phyloP scores from a whole-genome alignment of 2,888 invertebrate genomes.

The Drosophila parthenogenetica region DNA sequence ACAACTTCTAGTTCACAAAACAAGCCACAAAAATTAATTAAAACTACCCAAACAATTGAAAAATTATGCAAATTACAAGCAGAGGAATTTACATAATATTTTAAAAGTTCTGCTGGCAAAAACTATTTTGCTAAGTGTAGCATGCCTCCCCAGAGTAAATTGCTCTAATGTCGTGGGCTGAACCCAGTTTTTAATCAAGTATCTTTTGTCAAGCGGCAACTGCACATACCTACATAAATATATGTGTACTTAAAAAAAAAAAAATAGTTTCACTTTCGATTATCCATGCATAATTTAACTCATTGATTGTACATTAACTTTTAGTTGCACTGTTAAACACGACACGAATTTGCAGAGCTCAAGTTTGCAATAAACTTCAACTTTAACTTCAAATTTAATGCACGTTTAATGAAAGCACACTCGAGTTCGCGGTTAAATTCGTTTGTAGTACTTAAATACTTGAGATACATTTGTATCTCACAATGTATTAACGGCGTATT shows the following conservation, averaged over 20 bases:
- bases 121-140: slow-evolving; percentile 3
- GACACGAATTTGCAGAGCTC: slow-evolving; percentile 8
- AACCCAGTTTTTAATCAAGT: slow-evolving; percentile 32
- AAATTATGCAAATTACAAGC: not conserved
- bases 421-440: slow-evolving; percentile 4
- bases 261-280: slow-evolving; percentile 21
- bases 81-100: not conserved
- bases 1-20: not conserved
- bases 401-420: slow-evolving; percentile 17
- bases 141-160: slow-evolving; percentile 6
- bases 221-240: not conserved
- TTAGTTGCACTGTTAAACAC: slow-evolving; percentile 5
- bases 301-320: slow-evolving; percentile 27
- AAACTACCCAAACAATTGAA: not conserved
- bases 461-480: slow-evolving; percentile 31
- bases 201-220: slow-evolving; percentile 14
- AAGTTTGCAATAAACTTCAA: slow-evolving; percentile 1
- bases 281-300: slow-evolving; percentile 22
- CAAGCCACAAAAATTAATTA: not conserved
- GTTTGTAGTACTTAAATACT: slow-evolving; percentile 24
- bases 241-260: not conserved
- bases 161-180: slow-evolving; percentile 18
- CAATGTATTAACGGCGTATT: slow-evolving; percentile 14
- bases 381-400: slow-evolving; percentile 2
- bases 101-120: not conserved